Conservation (phyloP, 1,140 invertebrate genomes). For the Nasonia giraulti region DNA sequence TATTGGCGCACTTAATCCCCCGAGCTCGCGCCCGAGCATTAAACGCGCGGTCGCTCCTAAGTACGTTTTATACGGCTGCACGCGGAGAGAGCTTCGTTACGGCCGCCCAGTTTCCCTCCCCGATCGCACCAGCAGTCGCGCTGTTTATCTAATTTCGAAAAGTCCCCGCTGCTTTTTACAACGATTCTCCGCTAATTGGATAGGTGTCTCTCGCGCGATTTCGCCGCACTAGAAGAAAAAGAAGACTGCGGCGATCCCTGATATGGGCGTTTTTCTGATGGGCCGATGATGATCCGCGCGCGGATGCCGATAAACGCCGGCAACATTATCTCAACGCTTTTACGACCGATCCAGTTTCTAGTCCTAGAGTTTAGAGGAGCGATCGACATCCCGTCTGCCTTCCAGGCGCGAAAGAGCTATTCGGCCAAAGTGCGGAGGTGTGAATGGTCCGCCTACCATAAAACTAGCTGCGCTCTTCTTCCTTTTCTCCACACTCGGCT, state of each 20-base stretch:
- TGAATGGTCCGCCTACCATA: conserved; percentile 65
- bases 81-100: too few species aligned
- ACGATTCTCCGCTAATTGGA: too few species aligned
- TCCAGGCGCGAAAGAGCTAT: background rate
- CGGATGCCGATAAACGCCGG: background rate
- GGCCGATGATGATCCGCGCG: too few species aligned
- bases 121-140: too few species aligned
- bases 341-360: conserved; percentile 25
- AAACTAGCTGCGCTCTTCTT: conserved; percentile 58
- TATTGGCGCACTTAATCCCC: conserved; percentile 11
- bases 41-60: background rate
- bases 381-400: background rate
- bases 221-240: too few species aligned
- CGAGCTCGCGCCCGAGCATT: background rate
- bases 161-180: too few species aligned
- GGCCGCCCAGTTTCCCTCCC: too few species aligned
- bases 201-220: too few species aligned
- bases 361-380: background rate
- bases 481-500: conserved; percentile 15
- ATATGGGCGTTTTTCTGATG: too few species aligned
- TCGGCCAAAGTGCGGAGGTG: conserved; percentile 57
- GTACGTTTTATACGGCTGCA: background rate
- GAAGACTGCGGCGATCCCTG: too few species aligned
- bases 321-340: background rate
- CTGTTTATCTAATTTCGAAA: too few species aligned